A percentile compares a stretch with the other conserved stretches of the same genome.
Conservation (phyloP, 2,888 invertebrate species). For the Cynaeus angustus region DNA sequence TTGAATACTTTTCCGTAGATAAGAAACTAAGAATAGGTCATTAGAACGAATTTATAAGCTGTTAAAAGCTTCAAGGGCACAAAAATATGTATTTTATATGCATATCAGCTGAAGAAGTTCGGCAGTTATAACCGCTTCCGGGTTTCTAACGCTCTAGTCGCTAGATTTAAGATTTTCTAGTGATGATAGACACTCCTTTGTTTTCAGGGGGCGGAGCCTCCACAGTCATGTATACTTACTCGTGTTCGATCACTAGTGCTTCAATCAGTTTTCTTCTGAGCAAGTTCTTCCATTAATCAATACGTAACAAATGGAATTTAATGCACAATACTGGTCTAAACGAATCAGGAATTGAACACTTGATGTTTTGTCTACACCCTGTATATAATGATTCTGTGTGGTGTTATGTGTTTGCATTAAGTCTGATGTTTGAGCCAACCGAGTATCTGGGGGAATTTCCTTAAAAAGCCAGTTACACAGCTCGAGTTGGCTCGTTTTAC, state of each 20-base stretch:
- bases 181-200: background rate
- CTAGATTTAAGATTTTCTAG: conserved; percentile 16
- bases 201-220: conserved; percentile 5
- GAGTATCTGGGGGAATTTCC: background rate
- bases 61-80: conserved; percentile 49
- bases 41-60: conserved; percentile 50
- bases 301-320: conserved; percentile 45
- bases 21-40: conserved; percentile 38
- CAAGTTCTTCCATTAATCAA: conserved; percentile 42
- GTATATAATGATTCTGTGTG: conserved; percentile 36
- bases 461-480: too few species aligned
- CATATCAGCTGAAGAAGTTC: conserved; percentile 37
- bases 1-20: conserved; percentile 46
- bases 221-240: background rate
- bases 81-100: conserved; percentile 42
- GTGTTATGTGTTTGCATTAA: conserved; percentile 38
- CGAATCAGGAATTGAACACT: conserved; percentile 47
- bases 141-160: conserved; percentile 38
- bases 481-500: too few species aligned
- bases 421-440: background rate
- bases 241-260: conserved; percentile 31
- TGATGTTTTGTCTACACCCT: conserved; percentile 35
- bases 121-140: conserved; percentile 10
- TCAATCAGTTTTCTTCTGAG: conserved; percentile 31
- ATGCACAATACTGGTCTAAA: conserved; percentile 39